Conservation (phyloP, 2,113 vertebrate genomes). For the Pao palembangensis region DNA sequence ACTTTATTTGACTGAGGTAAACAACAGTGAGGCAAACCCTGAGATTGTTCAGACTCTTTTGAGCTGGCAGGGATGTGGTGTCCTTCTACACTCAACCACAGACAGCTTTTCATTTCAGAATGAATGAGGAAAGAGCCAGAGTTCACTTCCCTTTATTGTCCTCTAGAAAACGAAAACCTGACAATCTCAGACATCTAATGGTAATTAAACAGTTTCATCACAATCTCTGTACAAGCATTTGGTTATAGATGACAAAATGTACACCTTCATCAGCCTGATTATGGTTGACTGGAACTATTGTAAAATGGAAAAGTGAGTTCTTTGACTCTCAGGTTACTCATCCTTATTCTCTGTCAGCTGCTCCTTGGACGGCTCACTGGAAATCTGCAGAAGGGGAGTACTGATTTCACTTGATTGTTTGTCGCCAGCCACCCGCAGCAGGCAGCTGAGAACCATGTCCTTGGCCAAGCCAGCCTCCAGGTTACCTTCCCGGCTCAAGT, state of each 20-base stretch:
- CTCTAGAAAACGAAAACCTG: slow-evolving; percentile 7
- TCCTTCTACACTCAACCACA: neutral
- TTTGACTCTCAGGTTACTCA: slow-evolving; percentile 13
- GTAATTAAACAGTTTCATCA: neutral
- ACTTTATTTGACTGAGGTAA: neutral
- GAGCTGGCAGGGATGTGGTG: neutral
- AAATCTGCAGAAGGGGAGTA: slow-evolving; percentile 91
- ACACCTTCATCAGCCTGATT: too few species aligned
- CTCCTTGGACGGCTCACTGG: slow-evolving; percentile 66
- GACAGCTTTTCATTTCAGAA: neutral
- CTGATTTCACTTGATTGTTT: slow-evolving; percentile 88
- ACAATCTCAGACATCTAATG: neutral
- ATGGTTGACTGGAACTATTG: too few species aligned
- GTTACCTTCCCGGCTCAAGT: slow-evolving; percentile 88
- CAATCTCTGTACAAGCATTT: too few species aligned
- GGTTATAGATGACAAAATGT: too few species aligned
- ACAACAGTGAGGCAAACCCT: neutral
- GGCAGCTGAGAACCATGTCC: slow-evolving; percentile 89
- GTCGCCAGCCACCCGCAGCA: slow-evolving; percentile 83
- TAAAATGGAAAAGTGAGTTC: neutral
- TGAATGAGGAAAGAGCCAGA: too few species aligned
- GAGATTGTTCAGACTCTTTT: neutral
- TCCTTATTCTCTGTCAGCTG: slow-evolving; percentile 24
- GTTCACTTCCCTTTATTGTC: slow-evolving; percentile 40
- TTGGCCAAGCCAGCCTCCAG: slow-evolving; percentile 86